These are phyloP conservation scores for Leptinotarsa peninsularis DNA, from an alignment of 2,888 invertebrate genomes.

Conservation along the genomic window DNA sequence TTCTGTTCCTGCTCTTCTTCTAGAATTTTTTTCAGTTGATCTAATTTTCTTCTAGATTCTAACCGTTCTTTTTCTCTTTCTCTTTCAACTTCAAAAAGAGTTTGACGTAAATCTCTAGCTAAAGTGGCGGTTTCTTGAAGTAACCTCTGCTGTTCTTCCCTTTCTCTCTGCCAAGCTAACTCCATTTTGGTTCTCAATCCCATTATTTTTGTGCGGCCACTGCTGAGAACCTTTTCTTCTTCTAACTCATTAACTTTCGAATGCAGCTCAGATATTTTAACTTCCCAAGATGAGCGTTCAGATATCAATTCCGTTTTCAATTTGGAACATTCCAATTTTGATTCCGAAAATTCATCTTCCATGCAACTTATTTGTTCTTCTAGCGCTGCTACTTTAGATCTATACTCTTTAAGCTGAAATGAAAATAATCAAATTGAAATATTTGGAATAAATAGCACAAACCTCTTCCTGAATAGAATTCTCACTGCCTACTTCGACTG, in stretches of 20 bases:
- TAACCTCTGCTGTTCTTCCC: slow-evolving; percentile 91
- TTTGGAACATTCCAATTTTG: slow-evolving; percentile 83
- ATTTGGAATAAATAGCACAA: neutral
- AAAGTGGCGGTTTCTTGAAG: slow-evolving; percentile 91
- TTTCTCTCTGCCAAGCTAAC: slow-evolving; percentile 93
- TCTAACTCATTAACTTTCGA: slow-evolving; percentile 90
- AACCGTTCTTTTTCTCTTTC: slow-evolving; percentile 90
- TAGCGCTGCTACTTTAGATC: slow-evolving; percentile 77
- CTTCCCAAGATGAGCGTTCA: slow-evolving; percentile 87
- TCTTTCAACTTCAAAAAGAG: slow-evolving; percentile 88
- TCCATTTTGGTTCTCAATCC: slow-evolving; percentile 90
- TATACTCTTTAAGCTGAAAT: slow-evolving; percentile 75
- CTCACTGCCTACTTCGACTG: slow-evolving; percentile 68
- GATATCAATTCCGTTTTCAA: slow-evolving; percentile 91
- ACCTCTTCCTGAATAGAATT: slow-evolving; percentile 83
- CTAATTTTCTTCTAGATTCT: slow-evolving; percentile 86
- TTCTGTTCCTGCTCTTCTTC: slow-evolving; percentile 93
- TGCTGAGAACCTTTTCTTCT: slow-evolving; percentile 85
- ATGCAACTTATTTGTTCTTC: slow-evolving; percentile 88
- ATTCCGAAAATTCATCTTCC: slow-evolving; percentile 90
- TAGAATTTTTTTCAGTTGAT: slow-evolving; percentile 84
- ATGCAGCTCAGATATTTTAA: slow-evolving; percentile 88
- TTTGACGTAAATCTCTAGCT: slow-evolving; percentile 88
- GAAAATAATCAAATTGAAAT: neutral
- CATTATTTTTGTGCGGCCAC: slow-evolving; percentile 86